Evolutionary conservation across 2,113 vertebrate genomes (phyloP).

Genomic region (Amblyornis subalaris): DNA sequence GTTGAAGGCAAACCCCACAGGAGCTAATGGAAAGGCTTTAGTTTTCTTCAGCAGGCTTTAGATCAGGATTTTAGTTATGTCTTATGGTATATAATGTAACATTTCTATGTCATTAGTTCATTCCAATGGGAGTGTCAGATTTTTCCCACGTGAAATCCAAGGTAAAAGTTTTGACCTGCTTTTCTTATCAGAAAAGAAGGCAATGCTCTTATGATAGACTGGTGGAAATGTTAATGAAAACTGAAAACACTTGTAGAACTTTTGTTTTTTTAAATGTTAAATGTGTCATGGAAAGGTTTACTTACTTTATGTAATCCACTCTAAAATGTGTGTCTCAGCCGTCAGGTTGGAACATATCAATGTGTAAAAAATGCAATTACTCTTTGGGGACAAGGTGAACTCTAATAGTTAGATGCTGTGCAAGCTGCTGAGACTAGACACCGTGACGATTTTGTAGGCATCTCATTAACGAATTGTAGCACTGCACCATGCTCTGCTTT

Average conservation of each 20-base stretch:
- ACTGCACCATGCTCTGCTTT: slow-evolving; percentile 69
- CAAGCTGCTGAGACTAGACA: slow-evolving; percentile 66
- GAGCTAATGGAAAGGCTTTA: neutral
- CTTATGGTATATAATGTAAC: neutral
- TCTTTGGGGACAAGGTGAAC: slow-evolving; percentile 51
- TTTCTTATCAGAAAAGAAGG: neutral
- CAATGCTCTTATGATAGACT: neutral
- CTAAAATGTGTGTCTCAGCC: slow-evolving; percentile 29
- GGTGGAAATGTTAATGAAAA: neutral
- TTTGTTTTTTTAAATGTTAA: neutral
- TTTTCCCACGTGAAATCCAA: neutral
- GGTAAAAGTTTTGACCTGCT: neutral
- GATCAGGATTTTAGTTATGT: neutral
- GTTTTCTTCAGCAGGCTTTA: neutral
- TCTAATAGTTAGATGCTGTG: slow-evolving; percentile 65
- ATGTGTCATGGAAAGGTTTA: slow-evolving; percentile 24
- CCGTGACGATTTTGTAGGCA: slow-evolving; percentile 71
- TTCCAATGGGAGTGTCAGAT: neutral
- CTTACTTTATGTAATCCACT: slow-evolving; percentile 47
- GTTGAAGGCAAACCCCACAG: neutral
- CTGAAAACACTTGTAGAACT: neutral
- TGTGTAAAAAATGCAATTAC: slow-evolving; percentile 70
- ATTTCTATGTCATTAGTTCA: neutral
- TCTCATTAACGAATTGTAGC: slow-evolving; percentile 77
- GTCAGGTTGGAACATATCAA: slow-evolving; percentile 59